A percentile compares a stretch with the other conserved stretches of the same genome.
Evolutionary conservation across 1,140 invertebrate genomes (phyloP).

Genomic region (Gryllus bimaculatus): DNA sequence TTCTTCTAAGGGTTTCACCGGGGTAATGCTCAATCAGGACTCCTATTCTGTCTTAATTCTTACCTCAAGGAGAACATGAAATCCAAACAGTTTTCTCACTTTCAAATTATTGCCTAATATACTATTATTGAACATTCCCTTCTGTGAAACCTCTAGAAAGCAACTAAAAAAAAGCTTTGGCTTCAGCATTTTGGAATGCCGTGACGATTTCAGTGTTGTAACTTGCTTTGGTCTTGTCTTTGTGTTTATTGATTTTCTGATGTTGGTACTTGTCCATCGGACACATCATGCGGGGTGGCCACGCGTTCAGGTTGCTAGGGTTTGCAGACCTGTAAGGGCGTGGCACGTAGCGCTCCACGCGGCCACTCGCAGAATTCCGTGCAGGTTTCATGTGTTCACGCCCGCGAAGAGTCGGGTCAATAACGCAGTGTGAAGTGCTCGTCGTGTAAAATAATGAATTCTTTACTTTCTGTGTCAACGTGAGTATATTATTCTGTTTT

Average conservation of each 20-base stretch:
- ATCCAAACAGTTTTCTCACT: neutral
- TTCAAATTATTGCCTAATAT: neutral
- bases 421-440: neutral
- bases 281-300: neutral
- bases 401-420: neutral
- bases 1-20: neutral
- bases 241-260: neutral
- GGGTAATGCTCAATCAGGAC: neutral
- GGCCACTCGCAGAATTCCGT: neutral
- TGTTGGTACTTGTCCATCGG: neutral
- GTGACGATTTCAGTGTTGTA: conserved; percentile 4
- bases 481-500: no score
- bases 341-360: neutral
- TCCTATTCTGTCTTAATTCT: neutral
- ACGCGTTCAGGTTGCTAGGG: neutral
- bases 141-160: neutral
- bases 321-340: neutral
- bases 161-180: neutral
- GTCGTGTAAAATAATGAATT: no score
- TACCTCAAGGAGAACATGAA: no score
- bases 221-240: neutral
- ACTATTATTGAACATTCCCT: neutral
- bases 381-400: neutral
- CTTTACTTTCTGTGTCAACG: no score
- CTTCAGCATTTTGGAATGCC: conserved; percentile 1